Base-by-base conservation (phyloP, 2,888 invertebrate genomes). In the Capitulum mitella region DNA sequence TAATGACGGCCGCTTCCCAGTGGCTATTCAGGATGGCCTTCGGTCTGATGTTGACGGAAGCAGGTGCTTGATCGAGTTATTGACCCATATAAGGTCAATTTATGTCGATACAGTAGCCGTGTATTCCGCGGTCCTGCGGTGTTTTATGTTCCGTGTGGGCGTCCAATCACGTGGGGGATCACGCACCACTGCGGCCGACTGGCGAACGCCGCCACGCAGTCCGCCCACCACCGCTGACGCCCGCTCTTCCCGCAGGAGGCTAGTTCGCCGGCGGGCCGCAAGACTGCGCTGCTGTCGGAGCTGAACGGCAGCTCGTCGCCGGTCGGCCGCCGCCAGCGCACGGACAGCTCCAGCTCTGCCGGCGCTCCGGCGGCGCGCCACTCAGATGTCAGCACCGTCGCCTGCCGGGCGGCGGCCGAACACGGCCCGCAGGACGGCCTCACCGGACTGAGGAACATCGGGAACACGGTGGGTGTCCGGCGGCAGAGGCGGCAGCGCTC, bases 371-470 rank as follows among this genome's bases (percentile, higher is more conserved):
- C n/a, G n/a, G 26, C 5, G 26, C n/a, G n/a, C 58, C n/a, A n/a
- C 58, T 3, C 58, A 8, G 58, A 58, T 26, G 29, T n/a, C 10
- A 26, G n/a, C n/a, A 29, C 58, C 6, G 58, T 6, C n/a, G 29
- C n/a, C 58, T n/a, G 5, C 58, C n/a, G 43, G 43, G 6, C 43
- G 43, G 12, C 58, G 3, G 58, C n/a, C 58, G n/a, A 26, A n/a
- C n/a, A n/a, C 58, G 58, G 58, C 14, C n/a, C n/a, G n/a, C 58
- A 58, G 58, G 58, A 79, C 77, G 81, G 81, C 6, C 78, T 81
- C 6, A 80, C 81, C 76, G 81, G 81, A 6, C 79, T 81, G 6
- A 78, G 81, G 74, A 81, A 81, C 78, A 81, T 81, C 34, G 81
- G 81, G 32, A 81, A 81, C 78, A 81, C 81, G 40, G 81, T 81